phyloP scores from a whole-genome alignment of 2,888 invertebrate genomes.

The Phanerotoma sp. region DNA sequence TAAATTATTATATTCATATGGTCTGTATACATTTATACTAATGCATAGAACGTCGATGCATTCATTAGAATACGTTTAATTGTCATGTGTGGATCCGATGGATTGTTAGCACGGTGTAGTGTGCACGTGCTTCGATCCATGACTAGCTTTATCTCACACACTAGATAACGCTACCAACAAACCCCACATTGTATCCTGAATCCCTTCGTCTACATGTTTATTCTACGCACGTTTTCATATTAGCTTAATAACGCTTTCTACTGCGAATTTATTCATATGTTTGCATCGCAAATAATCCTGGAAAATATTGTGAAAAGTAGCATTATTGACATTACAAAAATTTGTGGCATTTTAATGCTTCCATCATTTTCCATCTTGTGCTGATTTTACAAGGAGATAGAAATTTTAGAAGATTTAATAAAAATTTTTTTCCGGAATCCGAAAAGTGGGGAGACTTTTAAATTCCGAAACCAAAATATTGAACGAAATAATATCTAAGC shows the following conservation, averaged over 20 bases:
- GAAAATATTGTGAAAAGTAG: no score
- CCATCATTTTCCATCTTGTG: no score
- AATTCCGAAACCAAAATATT: no score
- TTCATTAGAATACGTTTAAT: constrained; percentile 35
- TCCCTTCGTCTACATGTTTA: not conserved
- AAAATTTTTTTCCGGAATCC: no score
- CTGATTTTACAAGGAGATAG: no score
- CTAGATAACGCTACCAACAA: constrained; percentile 6
- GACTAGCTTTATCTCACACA: constrained; percentile 11
- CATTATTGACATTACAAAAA: no score
- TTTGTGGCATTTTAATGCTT: no score
- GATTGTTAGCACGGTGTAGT: constrained; percentile 26
- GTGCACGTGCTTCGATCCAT: constrained; percentile 24
- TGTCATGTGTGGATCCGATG: constrained; percentile 30
- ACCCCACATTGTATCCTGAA: constrained; percentile 10
- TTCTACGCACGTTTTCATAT: constrained; percentile 18
- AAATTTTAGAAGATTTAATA: no score
- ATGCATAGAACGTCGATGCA: constrained; percentile 12
- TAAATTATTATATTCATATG: not conserved
- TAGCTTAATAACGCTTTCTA: constrained; percentile 10
- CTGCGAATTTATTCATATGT: not conserved
- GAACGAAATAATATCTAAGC: no score
- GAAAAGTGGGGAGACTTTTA: no score
- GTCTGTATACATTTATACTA: not conserved
- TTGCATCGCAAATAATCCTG: no score